Evolutionary conservation across 2,113 vertebrate genomes (phyloP).

Genomic region (Carassius carassius): DNA sequence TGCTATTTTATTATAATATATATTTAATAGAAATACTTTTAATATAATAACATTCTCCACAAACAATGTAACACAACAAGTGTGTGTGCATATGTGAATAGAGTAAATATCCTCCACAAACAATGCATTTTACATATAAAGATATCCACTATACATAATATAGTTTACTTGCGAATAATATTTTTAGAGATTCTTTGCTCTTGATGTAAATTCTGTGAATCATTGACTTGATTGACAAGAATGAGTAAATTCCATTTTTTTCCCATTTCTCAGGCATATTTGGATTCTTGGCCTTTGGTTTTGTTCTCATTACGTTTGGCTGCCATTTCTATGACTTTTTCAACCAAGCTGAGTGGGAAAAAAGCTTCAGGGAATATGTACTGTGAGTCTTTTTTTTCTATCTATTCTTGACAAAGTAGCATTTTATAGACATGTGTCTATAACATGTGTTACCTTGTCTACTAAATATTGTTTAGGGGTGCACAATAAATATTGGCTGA

Average conservation of each 20-base stretch:
- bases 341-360: constrained; percentile 97
- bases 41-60: neutral
- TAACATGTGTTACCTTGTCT: neutral
- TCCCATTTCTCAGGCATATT: constrained; percentile 82
- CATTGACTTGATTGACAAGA: too few relatives aligned
- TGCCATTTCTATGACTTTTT: constrained; percentile 99
- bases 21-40: too few relatives aligned
- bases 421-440: neutral
- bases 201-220: neutral
- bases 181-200: neutral
- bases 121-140: too few relatives aligned
- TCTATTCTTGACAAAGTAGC: neutral
- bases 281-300: constrained; percentile 94
- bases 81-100: too few relatives aligned
- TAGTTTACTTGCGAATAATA: too few relatives aligned
- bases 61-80: too few relatives aligned
- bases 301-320: constrained; percentile 95
- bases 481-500: too few relatives aligned
- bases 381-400: constrained; percentile 81
- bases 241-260: neutral
- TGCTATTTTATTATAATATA: neutral
- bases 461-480: neutral
- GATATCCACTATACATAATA: too few relatives aligned
- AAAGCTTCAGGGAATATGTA: constrained; percentile 96
- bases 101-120: too few relatives aligned